Conservation (phyloP, 2,888 invertebrate species). For the Drosophila lacicola region DNA sequence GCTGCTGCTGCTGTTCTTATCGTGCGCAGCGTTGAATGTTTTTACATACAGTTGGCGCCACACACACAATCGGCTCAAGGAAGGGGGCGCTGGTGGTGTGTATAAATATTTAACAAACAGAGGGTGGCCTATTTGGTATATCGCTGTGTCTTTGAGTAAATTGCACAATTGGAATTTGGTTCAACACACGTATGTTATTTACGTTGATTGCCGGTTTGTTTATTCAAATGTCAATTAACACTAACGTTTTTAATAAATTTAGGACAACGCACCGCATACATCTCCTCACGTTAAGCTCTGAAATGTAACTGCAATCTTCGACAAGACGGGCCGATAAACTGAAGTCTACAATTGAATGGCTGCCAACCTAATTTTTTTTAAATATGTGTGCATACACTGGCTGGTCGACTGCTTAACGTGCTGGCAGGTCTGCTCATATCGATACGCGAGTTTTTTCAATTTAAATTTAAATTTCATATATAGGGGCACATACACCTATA, state of each 20-base stretch:
- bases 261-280: neutral
- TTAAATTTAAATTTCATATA: accelerated
- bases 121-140: constrained; percentile 32
- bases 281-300: constrained; percentile 16
- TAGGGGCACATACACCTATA: neutral
- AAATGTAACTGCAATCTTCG: constrained; percentile 51
- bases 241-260: constrained; percentile 26
- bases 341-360: constrained; percentile 8
- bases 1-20: constrained; percentile 43
- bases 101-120: constrained; percentile 62
- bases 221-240: constrained; percentile 45
- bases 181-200: constrained; percentile 12
- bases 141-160: constrained; percentile 4
- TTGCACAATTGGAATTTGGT: constrained; percentile 37
- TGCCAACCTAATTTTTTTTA: neutral
- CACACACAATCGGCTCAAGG: constrained; percentile 38
- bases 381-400: constrained; percentile 10
- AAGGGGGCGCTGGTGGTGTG: constrained; percentile 32
- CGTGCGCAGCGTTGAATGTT: constrained; percentile 34
- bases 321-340: constrained; percentile 4
- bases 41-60: constrained; percentile 73
- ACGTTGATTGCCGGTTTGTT: constrained; percentile 34
- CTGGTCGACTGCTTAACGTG: constrained; percentile 3
- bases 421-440: constrained; percentile 22
- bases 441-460: neutral